Base-by-base conservation (phyloP, 2,888 invertebrate species). In the Heliconius hortense region DNA sequence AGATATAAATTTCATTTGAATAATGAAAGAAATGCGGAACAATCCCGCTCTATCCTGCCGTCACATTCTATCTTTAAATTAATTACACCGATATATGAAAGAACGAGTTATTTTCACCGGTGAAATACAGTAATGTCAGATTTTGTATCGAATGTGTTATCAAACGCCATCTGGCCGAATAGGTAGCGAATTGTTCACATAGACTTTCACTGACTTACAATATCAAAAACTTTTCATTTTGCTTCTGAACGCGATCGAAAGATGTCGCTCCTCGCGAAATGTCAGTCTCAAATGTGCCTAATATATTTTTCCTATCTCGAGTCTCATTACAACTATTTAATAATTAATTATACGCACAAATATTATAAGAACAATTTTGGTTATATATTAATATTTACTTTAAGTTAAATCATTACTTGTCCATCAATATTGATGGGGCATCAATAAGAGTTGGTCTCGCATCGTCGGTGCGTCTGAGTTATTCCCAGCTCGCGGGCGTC, bases 381-480 rank as follows among this genome's bases (percentile, higher is more conserved):
- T 18, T 71, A 21, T 8, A 10, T 60, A 39, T 11, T 39, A 71
- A 35, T 18, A 18, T 71, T 21, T 21, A n/a, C 11, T 60, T 69
- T 53, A 56, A 62, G 39, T 59, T 53, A n/a, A 64, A 72, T 77
- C 39, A 70, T 67, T 76, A 73, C 71, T 62, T 77, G 75, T 77
- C 77, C 67, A 79, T 77, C 85, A 68, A 26, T 43, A 86, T 86
- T 86, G 86, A 87, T 87, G 88, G 87, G 76, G 84, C 84, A 88
- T 89, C 89, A 86, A 90, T 91, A 89, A 89, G 85, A 88, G 59
- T 72, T 62, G 82, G 82, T 87, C 88, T 86, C 88, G 86, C 84
- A 86, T 87, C 87, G 87, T 86, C 88, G 87, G 85, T 82, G 82
- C 84, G 84, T 86, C 84, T 82, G 87, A 91, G 91, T 91, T 91